Base-by-base conservation (phyloP, 2,113 vertebrate genomes). In the Mystacornis crossleyi region DNA sequence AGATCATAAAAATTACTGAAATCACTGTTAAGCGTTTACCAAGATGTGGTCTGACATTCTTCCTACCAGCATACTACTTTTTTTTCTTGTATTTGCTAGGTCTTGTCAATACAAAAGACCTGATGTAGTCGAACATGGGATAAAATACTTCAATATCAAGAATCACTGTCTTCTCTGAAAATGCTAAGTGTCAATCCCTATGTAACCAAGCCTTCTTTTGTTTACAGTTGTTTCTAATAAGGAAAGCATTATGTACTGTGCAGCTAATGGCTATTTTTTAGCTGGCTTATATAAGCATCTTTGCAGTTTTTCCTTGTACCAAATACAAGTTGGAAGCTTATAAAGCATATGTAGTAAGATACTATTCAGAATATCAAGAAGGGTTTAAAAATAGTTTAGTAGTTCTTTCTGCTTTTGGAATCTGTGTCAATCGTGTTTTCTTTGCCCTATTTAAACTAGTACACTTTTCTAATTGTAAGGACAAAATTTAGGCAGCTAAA, bases 61-160 rank as follows among this genome's bases (percentile, higher is more conserved):
- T 96, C 79, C 92, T 96, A 93, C 89, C 90, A 93, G 80, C 66
- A 90, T 66, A 43, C 94, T 95, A 80, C 95, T 92, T 87, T 93
- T 95, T 95, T 96, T 96, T 97, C 91, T 97, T 97, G 96, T 97
- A 92, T 97, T 97, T 96, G 82, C 86, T 97, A 97, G 94, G 73
- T 96, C 96, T 97, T 97, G 93, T 97, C 95, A 97, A 23, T 97
- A 96, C 87, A 97, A 97, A 97, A 96, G 94, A 94, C 93, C 93
- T 97, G 95, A 92, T 96, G 92, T 95, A 97, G 95, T 96, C 86
- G 82, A 97, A 86, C 95, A 94, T 96, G 95, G 96, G 82, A 96
- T 97, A 97, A 97, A 97, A 97, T 96, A 90, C 96, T 96, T 73
- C 94, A 96, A 34, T 93, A 80, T 78, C 95, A 97, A 96, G 93